Evolutionary conservation across 2,797 vertebrate genomes (phyloP).

Genomic region (Dryobates pubescens): DNA sequence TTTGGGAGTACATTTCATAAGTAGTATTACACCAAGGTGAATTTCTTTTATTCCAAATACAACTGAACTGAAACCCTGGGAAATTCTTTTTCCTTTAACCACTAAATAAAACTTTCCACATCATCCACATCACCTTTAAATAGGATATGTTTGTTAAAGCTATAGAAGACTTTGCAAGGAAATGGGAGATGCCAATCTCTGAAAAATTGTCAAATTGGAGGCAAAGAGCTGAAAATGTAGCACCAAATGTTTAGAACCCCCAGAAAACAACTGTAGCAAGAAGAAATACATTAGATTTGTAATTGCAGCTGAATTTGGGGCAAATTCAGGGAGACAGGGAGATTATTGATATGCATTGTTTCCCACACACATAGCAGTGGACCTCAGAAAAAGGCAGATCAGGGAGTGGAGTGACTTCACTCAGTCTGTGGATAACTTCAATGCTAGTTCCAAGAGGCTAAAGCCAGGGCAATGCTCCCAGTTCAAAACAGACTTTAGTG

Average conservation of each 20-base stretch:
- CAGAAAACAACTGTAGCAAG: not conserved
- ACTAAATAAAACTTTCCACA: not conserved
- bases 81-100: not conserved
- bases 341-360: not conserved
- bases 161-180: not conserved
- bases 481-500: not conserved
- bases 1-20: not conserved
- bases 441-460: not conserved
- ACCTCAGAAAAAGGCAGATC: not conserved
- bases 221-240: not conserved
- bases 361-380: fast-evolving
- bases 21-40: not conserved
- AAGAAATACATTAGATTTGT: not conserved
- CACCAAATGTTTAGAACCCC: not conserved
- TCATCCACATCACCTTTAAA: not conserved
- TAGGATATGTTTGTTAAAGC: not conserved
- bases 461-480: not conserved
- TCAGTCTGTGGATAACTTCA: fast-evolving
- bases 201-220: not conserved
- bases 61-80: not conserved
- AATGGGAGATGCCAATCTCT: not conserved
- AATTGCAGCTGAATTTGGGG: not conserved
- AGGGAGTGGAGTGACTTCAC: not conserved
- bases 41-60: not conserved
- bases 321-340: not conserved